Conservation (phyloP, 1,140 invertebrate genomes). For the Panonychus citri region DNA sequence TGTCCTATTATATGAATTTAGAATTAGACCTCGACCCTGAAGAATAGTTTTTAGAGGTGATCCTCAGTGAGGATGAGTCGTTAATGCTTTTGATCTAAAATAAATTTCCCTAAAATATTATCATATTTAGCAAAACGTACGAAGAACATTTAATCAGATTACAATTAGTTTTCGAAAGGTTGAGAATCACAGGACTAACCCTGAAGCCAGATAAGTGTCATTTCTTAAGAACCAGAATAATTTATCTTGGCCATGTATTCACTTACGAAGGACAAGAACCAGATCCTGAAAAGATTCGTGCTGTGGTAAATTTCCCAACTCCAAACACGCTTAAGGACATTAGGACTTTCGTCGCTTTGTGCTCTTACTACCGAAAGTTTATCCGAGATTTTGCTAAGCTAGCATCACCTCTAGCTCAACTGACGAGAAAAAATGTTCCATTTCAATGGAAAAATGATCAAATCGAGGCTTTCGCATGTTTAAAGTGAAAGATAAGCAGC, state of each 20-base stretch:
- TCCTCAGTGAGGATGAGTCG: no score
- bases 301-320: constrained; percentile 7
- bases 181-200: neutral
- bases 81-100: no score
- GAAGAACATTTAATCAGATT: neutral
- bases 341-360: constrained; percentile 7
- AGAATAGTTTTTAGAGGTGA: no score
- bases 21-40: no score
- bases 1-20: no score
- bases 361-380: constrained; percentile 12
- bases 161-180: constrained; percentile 13
- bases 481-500: neutral
- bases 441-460: constrained; percentile 4
- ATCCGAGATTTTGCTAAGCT: constrained; percentile 18
- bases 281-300: constrained; percentile 4
- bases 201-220: constrained; percentile 8
- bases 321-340: constrained; percentile 8
- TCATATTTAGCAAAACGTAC: neutral
- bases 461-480: neutral
- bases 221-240: constrained; percentile 4
- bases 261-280: constrained; percentile 8
- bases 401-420: constrained; percentile 17
- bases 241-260: constrained; percentile 11
- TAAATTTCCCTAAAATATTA: no score
- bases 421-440: constrained; percentile 13